Evolutionary conservation across 2,113 vertebrate genomes (phyloP).

Genomic region (Cyanoramphus novaezelandiae): DNA sequence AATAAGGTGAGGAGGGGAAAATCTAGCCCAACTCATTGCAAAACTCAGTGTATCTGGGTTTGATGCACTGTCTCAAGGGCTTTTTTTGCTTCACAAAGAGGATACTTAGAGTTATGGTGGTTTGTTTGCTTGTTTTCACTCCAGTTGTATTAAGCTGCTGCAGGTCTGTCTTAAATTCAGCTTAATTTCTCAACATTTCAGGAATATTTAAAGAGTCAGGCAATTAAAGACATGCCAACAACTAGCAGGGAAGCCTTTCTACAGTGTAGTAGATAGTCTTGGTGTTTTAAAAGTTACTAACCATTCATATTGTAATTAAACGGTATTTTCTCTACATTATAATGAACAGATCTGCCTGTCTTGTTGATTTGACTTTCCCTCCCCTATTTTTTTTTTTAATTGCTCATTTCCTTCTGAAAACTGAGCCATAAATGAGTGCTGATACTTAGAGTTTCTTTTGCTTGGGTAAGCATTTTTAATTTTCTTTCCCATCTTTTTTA

Average conservation of each 20-base stretch:
- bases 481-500: neutral
- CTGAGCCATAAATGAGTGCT: neutral
- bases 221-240: neutral
- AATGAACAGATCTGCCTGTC: neutral
- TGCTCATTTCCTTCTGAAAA: neutral
- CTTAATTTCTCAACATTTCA: neutral
- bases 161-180: neutral
- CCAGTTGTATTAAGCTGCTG: neutral
- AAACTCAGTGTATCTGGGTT: neutral
- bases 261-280: neutral
- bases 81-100: neutral
- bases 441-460: neutral
- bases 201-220: neutral
- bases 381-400: neutral
- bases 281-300: neutral
- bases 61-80: neutral
- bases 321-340: neutral
- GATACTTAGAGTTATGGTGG: too few relatives aligned
- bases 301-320: neutral
- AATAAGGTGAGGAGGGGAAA: neutral
- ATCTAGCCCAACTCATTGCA: neutral
- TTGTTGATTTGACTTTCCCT: neutral
- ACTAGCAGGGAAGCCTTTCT: neutral
- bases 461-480: neutral
- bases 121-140: rapidly evolving